phyloP scores from a whole-genome alignment of 2,888 invertebrate genomes.

The Ichneumon xanthorius region DNA sequence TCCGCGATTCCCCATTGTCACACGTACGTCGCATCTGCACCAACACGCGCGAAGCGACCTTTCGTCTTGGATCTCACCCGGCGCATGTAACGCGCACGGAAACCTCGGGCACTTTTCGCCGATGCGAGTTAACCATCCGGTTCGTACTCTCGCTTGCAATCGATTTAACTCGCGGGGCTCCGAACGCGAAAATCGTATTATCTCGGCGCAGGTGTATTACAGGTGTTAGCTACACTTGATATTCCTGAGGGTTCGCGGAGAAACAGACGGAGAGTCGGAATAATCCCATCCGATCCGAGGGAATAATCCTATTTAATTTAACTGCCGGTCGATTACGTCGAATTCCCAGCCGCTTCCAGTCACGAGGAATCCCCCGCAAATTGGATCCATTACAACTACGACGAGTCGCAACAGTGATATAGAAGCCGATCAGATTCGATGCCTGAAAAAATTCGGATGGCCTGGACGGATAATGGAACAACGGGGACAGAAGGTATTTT shows the following conservation, averaged over 20 bases:
- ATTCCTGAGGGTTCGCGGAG: slow-evolving; percentile 17
- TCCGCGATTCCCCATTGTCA: slow-evolving; percentile 24
- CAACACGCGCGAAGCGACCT: neutral
- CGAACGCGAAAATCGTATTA: slow-evolving; percentile 27
- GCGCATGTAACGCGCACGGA: neutral
- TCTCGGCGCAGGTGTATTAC: slow-evolving; percentile 1
- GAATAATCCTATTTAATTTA: slow-evolving; percentile 55
- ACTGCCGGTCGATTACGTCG: slow-evolving; percentile 33
- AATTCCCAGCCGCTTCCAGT: slow-evolving; percentile 3
- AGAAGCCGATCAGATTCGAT: neutral
- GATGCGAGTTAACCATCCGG: neutral
- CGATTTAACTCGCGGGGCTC: slow-evolving; percentile 13
- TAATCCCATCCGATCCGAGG: slow-evolving; percentile 37
- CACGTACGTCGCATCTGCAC: slow-evolving; percentile 9
- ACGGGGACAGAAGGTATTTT: no score
- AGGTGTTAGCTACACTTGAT: slow-evolving; percentile 13
- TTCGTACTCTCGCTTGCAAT: neutral
- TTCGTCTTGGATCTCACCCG: neutral
- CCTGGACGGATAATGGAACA: no score
- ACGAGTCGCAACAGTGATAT: neutral
- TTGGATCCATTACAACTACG: slow-evolving; percentile 1
- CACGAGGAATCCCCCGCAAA: neutral
- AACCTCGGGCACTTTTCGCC: neutral
- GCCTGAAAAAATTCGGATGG: no score
- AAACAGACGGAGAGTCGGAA: neutral